Percentiles rank a stretch among this genome's conserved stretches.
phyloP scores from a whole-genome alignment of 2,797 vertebrate species.

The Micrastur ruficollis region DNA sequence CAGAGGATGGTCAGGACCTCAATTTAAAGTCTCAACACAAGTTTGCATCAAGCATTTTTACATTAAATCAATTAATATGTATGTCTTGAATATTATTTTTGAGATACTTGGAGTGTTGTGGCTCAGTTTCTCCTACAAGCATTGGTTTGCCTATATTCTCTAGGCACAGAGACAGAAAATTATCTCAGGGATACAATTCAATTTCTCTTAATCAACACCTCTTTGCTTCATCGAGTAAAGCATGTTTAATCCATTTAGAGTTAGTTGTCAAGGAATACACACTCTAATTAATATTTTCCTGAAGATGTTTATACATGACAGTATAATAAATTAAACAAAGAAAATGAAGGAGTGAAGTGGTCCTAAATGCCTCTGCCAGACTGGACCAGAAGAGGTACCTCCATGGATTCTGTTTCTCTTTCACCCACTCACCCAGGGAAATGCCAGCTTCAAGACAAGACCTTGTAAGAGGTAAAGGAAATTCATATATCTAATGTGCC shows the following conservation, averaged over 20 bases:
- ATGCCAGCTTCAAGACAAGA: not conserved
- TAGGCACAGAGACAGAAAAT: slow-evolving; percentile 37
- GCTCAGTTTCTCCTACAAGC: not conserved
- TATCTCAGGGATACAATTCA: slow-evolving; percentile 62
- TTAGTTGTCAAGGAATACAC: slow-evolving; percentile 30
- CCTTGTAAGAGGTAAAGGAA: not conserved
- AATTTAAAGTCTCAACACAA: slow-evolving; percentile 57
- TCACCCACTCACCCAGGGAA: not conserved
- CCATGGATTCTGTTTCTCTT: not conserved
- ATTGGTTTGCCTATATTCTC: slow-evolving; percentile 6
- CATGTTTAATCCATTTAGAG: slow-evolving; percentile 53
- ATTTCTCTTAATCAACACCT: slow-evolving; percentile 65
- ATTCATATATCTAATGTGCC: not conserved
- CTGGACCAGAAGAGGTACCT: not conserved
- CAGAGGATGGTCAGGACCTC: slow-evolving; percentile 42
- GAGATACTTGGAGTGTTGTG: not conserved
- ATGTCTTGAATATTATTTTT: slow-evolving; percentile 35
- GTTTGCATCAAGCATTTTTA: slow-evolving; percentile 50
- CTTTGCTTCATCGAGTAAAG: slow-evolving; percentile 41
- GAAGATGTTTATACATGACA: slow-evolving; percentile 27
- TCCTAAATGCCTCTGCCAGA: not conserved
- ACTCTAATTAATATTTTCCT: slow-evolving; percentile 66
- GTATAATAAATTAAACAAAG: slow-evolving; percentile 37
- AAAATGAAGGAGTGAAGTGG: not conserved
- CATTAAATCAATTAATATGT: slow-evolving; percentile 58